A percentile compares a stretch with the other conserved stretches of the same genome.
phyloP scores from a whole-genome alignment of 2,113 vertebrate species.

The Phrynosoma blainvillii region DNA sequence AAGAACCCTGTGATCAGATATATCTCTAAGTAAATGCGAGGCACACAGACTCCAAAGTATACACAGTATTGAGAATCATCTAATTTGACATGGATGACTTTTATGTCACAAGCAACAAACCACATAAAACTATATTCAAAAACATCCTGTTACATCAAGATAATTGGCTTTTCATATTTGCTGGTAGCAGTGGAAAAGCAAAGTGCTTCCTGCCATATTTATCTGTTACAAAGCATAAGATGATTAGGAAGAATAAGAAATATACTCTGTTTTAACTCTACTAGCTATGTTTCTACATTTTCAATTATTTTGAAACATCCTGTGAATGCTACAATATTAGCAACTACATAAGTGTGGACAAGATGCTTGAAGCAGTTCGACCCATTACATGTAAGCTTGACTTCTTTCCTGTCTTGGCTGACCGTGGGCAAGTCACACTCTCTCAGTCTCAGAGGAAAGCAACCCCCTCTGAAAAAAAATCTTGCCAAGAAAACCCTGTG shows the following conservation, averaged over 20 bases:
- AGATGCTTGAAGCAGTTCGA: too few relatives aligned
- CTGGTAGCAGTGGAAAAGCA: neutral
- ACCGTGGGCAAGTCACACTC: too few relatives aligned
- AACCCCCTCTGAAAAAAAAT: too few relatives aligned
- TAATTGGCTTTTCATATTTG: slow-evolving; percentile 29
- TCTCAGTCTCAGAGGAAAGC: too few relatives aligned
- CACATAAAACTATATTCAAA: slow-evolving; percentile 8
- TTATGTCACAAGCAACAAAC: slow-evolving; percentile 34
- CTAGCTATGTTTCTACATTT: slow-evolving; percentile 23
- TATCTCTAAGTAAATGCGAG: slow-evolving; percentile 36
- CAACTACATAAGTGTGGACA: neutral
- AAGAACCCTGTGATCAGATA: neutral
- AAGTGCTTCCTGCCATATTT: neutral
- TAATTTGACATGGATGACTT: slow-evolving; percentile 17
- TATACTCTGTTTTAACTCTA: neutral
- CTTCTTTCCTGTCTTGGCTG: neutral
- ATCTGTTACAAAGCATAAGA: slow-evolving; percentile 1
- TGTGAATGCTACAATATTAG: slow-evolving; percentile 26
- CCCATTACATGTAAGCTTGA: neutral
- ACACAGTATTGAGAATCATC: neutral
- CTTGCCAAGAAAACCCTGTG: too few relatives aligned
- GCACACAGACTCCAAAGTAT: neutral
- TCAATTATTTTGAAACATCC: slow-evolving; percentile 19
- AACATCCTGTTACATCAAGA: neutral
- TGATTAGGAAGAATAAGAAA: neutral